Conservation (phyloP, 2,888 invertebrate genomes). For the Hydraecia micacea region DNA sequence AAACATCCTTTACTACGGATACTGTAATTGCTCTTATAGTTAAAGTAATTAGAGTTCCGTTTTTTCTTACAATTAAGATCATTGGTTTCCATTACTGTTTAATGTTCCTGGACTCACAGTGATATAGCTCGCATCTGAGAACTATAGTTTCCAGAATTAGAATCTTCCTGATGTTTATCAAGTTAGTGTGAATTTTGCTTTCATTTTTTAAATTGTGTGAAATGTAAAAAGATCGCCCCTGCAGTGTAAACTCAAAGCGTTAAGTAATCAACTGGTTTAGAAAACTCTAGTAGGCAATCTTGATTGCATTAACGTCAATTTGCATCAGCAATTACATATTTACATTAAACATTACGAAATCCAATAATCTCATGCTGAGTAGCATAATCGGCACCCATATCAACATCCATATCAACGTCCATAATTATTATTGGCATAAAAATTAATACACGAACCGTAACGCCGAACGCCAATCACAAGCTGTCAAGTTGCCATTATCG, state of each 20-base stretch:
- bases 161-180: constrained; percentile 6
- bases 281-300: neutral
- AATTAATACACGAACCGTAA: constrained; percentile 39
- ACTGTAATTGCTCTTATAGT: constrained; percentile 61
- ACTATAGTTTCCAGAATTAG: constrained; percentile 13
- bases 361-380: constrained; percentile 18
- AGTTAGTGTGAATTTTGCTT: neutral
- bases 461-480: constrained; percentile 24
- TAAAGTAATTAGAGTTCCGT: constrained; percentile 53
- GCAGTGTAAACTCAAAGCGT: neutral
- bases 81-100: constrained; percentile 48
- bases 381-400: constrained; percentile 16
- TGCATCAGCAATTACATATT: constrained; percentile 20
- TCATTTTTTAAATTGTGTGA: neutral
- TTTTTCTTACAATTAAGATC: constrained; percentile 64
- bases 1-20: constrained; percentile 42
- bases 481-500: constrained; percentile 43
- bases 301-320: constrained; percentile 33
- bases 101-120: constrained; percentile 40
- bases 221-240: neutral
- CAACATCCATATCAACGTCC: too few species aligned
- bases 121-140: constrained; percentile 20
- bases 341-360: constrained; percentile 20
- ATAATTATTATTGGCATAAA: constrained; percentile 46
- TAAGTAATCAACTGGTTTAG: neutral